phyloP scores from a whole-genome alignment of 2,797 vertebrate species.

The Ispidina lecontei region DNA sequence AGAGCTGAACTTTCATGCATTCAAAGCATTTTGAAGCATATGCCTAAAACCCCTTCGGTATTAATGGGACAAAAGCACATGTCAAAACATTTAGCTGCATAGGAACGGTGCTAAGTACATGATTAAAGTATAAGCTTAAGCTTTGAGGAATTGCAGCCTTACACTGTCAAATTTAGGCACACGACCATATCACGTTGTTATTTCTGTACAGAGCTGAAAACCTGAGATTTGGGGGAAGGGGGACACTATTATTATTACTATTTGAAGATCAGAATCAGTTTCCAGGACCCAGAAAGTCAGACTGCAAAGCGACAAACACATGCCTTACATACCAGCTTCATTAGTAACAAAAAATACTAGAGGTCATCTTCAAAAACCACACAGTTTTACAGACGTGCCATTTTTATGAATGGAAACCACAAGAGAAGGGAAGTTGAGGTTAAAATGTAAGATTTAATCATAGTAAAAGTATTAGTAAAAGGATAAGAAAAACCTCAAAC shows the following conservation, averaged over 20 bases:
- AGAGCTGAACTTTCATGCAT: neutral
- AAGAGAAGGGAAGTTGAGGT: neutral
- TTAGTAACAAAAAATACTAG: neutral
- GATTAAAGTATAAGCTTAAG: neutral
- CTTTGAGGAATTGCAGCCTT: conserved; percentile 1
- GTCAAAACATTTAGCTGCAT: neutral
- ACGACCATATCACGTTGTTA: fast-evolving
- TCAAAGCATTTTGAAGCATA: neutral
- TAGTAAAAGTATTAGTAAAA: neutral
- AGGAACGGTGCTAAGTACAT: neutral
- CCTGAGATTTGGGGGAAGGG: neutral
- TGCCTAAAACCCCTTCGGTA: neutral
- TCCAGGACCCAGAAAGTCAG: neutral
- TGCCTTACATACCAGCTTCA: neutral
- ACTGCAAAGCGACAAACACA: neutral
- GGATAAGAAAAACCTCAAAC: neutral
- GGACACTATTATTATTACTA: neutral
- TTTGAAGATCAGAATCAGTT: neutral
- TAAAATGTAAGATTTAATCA: neutral
- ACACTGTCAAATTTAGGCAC: neutral
- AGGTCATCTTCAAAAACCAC: neutral
- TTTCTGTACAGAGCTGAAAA: neutral
- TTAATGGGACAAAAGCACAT: neutral
- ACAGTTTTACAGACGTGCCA: neutral
- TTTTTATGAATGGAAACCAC: neutral